Conservation (phyloP, 2,888 invertebrate species). For the Podotricha telesiphe region DNA sequence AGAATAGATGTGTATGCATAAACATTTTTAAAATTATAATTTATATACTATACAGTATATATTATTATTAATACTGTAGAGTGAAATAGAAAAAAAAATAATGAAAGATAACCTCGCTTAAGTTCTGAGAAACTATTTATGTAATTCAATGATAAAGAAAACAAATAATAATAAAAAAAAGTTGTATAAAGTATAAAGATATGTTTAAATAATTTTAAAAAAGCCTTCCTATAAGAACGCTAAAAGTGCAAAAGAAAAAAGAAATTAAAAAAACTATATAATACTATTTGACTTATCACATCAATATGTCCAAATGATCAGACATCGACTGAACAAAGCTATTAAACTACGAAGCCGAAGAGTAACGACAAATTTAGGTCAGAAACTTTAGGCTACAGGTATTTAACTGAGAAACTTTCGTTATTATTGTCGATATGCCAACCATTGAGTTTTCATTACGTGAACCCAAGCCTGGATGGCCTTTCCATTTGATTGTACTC, state of each 20-base stretch:
- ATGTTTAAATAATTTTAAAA: too few species aligned
- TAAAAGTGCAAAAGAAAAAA: background rate
- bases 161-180: too few species aligned
- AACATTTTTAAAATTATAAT: too few species aligned
- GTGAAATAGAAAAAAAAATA: too few species aligned
- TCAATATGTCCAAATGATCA: constrained; percentile 2
- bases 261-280: background rate
- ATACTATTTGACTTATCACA: background rate
- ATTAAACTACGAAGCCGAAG: constrained; percentile 23
- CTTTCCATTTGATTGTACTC: constrained; percentile 32
- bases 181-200: too few species aligned
- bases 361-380: constrained; percentile 35
- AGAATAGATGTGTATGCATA: too few species aligned
- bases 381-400: constrained; percentile 31
- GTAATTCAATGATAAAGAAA: too few species aligned
- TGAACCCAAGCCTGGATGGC: constrained; percentile 32
- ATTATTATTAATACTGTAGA: too few species aligned
- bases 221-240: too few species aligned
- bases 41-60: too few species aligned
- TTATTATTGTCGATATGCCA: constrained; percentile 43
- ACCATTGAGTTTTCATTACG: constrained; percentile 45
- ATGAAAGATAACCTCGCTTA: too few species aligned
- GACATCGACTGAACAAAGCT: constrained; percentile 18
- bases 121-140: too few species aligned
- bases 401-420: constrained; percentile 40